Evolutionary conservation across 2,888 invertebrate genomes (phyloP).

Genomic region (Thera britannica): DNA sequence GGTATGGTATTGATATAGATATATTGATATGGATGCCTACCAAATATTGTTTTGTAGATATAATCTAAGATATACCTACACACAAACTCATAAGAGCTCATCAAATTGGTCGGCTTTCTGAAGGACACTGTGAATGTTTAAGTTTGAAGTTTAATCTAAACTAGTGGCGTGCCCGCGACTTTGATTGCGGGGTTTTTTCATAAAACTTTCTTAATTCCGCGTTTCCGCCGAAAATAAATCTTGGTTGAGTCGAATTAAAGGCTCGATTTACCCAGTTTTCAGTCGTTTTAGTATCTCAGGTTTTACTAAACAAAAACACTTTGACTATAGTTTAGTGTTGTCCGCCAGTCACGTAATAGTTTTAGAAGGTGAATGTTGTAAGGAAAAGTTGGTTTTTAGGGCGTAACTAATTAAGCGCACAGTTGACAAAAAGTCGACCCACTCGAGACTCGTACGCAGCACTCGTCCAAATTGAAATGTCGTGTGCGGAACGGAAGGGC

Average conservation of each 20-base stretch:
- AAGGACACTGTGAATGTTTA: no score
- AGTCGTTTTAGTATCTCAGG: no score
- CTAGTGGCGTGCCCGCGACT: no score
- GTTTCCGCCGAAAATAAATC: no score
- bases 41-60: background rate
- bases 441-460: constrained; percentile 46
- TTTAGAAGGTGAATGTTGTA: constrained; percentile 12
- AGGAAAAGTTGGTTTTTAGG: constrained; percentile 58
- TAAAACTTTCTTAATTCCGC: no score
- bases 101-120: no score
- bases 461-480: constrained; percentile 69
- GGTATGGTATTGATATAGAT: background rate
- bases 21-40: constrained; percentile 2
- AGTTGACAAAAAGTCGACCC: constrained; percentile 70
- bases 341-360: background rate
- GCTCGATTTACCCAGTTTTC: no score
- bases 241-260: no score
- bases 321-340: background rate
- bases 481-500: constrained; percentile 78
- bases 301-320: no score
- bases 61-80: no score
- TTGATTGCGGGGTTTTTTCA: no score
- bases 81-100: background rate
- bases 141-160: no score
- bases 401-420: constrained; percentile 72